These are phyloP conservation scores for Proteles cristata DNA, from an alignment of 2,113 vertebrate genomes.

Conservation along the genomic window DNA sequence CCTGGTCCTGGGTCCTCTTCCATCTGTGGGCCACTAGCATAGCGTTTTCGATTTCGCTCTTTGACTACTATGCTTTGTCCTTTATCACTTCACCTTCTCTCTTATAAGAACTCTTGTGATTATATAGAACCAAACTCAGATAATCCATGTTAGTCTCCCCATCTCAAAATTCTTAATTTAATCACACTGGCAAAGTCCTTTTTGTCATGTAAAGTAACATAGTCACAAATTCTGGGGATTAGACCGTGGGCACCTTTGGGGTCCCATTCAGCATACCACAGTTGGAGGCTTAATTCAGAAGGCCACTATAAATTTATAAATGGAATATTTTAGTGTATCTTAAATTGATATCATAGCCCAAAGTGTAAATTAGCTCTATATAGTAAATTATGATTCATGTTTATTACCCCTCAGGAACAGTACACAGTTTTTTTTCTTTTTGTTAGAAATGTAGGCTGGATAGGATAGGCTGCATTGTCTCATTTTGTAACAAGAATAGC, in stretches of 20 bases:
- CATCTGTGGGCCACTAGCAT: not conserved
- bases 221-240: not conserved
- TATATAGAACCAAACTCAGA: not conserved
- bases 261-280: not conserved
- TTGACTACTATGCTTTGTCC: not conserved
- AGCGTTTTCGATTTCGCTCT: not conserved
- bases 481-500: not conserved
- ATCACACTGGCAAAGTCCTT: not conserved
- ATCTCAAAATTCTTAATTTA: not conserved
- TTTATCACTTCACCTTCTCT: not conserved
- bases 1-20: not conserved
- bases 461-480: not conserved
- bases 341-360: not conserved
- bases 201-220: not conserved
- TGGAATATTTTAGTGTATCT: not conserved
- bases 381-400: not conserved
- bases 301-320: not conserved
- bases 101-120: not conserved
- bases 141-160: not conserved
- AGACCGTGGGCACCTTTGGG: not conserved
- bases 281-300: constrained; percentile 8
- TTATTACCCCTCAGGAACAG: not conserved
- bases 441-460: not conserved
- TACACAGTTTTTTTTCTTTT: not conserved
- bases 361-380: not conserved